Evolutionary conservation across 2,797 vertebrate species (phyloP).

Genomic region (Benthosema pterotum): DNA sequence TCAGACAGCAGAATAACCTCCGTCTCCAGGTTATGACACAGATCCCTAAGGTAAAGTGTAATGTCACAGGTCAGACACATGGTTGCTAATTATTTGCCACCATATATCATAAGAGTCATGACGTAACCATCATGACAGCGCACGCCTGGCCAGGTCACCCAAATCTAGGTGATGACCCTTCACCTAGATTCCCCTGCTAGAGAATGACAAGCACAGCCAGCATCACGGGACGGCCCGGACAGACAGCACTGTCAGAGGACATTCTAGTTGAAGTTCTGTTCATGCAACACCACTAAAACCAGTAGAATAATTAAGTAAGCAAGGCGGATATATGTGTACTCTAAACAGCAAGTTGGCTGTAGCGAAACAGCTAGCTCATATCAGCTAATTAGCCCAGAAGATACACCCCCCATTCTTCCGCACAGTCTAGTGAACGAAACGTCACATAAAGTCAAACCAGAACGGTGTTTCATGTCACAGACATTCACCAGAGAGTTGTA

Average conservation of each 20-base stretch:
- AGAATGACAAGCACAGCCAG: slow-evolving; percentile 32
- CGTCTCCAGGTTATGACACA: no score
- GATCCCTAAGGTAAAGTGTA: no score
- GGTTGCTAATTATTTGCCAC: no score
- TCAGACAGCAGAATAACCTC: no score
- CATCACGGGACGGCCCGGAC: neutral
- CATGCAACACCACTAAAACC: neutral
- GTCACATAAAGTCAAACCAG: neutral
- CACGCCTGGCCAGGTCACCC: slow-evolving; percentile 11
- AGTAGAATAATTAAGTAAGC: neutral
- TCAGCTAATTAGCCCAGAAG: slow-evolving; percentile 26
- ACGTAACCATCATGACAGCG: slow-evolving; percentile 37
- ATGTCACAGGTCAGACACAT: no score
- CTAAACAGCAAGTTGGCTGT: neutral
- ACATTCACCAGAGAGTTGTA: neutral
- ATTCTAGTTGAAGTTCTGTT: neutral
- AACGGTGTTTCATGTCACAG: no score
- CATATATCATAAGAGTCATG: neutral
- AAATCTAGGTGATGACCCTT: slow-evolving; percentile 64
- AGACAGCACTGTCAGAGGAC: neutral
- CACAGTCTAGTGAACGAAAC: accelerated
- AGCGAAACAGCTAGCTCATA: neutral
- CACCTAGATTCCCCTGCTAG: slow-evolving; percentile 62
- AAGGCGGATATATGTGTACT: neutral
- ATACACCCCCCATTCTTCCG: neutral